Evolutionary conservation across 37 sponge, comb jelly and placozoan genomes (phyloP).

Genomic region (Theonella swinhoei): DNA sequence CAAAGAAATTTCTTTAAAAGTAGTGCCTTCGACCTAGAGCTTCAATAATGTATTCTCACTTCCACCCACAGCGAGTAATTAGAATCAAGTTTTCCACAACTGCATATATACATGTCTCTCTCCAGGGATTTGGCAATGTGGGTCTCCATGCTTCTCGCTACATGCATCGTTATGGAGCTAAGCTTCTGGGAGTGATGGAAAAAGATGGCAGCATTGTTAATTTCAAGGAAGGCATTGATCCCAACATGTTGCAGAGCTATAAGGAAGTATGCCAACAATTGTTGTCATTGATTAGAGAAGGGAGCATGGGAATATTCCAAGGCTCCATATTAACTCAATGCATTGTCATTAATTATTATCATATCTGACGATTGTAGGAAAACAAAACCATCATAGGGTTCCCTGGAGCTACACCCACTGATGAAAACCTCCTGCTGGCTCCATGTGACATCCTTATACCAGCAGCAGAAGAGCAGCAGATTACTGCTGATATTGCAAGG

Average conservation of each 20-base stretch:
- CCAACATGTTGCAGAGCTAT: constrained; percentile 88
- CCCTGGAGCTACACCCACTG: constrained; percentile 84
- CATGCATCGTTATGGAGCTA: constrained; percentile 86
- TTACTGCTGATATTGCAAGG: constrained; percentile 82
- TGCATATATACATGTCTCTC: background rate
- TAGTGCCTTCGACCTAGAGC: too few species aligned
- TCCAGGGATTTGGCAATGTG: constrained; percentile 98
- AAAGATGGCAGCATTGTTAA: constrained; percentile 90
- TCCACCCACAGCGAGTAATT: too few species aligned
- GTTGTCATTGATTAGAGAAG: too few species aligned
- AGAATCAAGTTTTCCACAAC: background rate
- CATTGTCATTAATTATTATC: too few species aligned
- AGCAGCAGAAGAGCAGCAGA: constrained; percentile 92
- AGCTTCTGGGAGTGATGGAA: constrained; percentile 94
- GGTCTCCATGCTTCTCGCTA: constrained; percentile 93
- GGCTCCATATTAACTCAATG: too few species aligned
- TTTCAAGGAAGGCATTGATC: constrained; percentile 88
- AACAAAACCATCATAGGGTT: constrained; percentile 86
- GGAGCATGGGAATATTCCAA: too few species aligned
- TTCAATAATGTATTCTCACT: too few species aligned
- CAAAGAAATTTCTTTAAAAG: too few species aligned
- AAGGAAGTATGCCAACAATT: constrained; percentile 54
- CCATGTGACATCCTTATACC: constrained; percentile 99
- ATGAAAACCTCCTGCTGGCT: constrained; percentile 81
- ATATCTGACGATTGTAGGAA: too few species aligned